Percentiles rank a stretch among this genome's conserved stretches.
Evolutionary conservation across 2,113 vertebrate genomes (phyloP).

Genomic region (Silurus glanis): DNA sequence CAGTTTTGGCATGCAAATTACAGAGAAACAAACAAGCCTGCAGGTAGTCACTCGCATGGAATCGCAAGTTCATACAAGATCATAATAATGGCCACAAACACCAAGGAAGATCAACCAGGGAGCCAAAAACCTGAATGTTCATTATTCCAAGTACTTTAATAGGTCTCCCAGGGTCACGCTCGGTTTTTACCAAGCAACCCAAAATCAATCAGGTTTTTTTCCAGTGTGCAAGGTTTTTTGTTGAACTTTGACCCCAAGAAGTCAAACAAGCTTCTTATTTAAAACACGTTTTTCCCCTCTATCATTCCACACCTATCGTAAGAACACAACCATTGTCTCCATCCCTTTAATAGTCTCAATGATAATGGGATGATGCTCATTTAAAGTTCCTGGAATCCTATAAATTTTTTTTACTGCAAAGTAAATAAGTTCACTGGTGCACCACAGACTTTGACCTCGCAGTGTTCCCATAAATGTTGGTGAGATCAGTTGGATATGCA

Average conservation of each 20-base stretch:
- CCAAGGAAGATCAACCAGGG: not conserved
- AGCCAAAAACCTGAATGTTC: too few relatives aligned
- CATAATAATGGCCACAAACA: not conserved
- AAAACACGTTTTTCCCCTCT: too few relatives aligned
- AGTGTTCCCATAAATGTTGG: not conserved
- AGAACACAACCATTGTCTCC: too few relatives aligned
- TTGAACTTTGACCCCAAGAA: too few relatives aligned
- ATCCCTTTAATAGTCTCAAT: not conserved
- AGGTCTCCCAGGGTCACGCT: too few relatives aligned
- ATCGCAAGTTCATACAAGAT: not conserved
- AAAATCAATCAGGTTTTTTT: too few relatives aligned
- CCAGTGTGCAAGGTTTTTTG: too few relatives aligned
- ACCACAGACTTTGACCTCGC: conserved; percentile 33
- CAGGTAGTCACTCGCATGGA: not conserved
- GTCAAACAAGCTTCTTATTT: too few relatives aligned
- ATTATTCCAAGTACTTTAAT: too few relatives aligned
- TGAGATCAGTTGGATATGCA: not conserved
- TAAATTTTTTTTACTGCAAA: not conserved
- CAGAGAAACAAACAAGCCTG: not conserved
- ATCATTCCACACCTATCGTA: too few relatives aligned
- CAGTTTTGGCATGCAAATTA: not conserved
- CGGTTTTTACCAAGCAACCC: too few relatives aligned
- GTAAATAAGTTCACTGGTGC: conserved; percentile 1
- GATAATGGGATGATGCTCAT: not conserved
- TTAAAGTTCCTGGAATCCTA: not conserved